These are phyloP conservation scores for Tuta absoluta DNA, from an alignment of 2,888 invertebrate species.

Conservation along the genomic window DNA sequence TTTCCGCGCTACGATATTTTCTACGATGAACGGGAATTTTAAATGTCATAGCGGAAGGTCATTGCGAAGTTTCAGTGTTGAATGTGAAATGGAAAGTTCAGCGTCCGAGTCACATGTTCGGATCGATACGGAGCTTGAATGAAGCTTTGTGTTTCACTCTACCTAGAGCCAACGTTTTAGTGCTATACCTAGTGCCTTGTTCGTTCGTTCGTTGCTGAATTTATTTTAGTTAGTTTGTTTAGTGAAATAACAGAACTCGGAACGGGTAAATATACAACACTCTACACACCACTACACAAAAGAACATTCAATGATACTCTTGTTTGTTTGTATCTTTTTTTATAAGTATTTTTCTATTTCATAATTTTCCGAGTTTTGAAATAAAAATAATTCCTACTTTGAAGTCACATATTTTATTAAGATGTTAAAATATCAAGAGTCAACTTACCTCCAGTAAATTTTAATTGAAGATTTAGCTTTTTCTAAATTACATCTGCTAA, in stretches of 20 bases:
- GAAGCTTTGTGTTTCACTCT: conserved; percentile 51
- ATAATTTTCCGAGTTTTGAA: too few species aligned
- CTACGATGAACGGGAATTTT: background rate
- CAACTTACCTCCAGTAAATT: too few species aligned
- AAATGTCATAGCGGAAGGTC: conserved; percentile 2
- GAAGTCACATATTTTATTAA: too few species aligned
- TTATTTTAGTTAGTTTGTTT: background rate
- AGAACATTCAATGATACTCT: background rate
- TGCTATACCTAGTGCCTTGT: conserved; percentile 11
- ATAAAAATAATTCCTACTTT: too few species aligned
- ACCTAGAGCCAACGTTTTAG: conserved; percentile 14
- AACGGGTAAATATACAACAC: conserved; percentile 25
- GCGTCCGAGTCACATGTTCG: conserved; percentile 57
- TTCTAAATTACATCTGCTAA: too few species aligned
- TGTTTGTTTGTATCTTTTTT: background rate
- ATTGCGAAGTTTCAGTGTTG: conserved; percentile 49
- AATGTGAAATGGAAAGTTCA: conserved; percentile 75
- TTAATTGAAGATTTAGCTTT: too few species aligned
- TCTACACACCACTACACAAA: background rate
- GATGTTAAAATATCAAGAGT: too few species aligned
- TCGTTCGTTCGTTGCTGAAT: background rate
- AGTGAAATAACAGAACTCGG: background rate
- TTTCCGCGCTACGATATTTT: background rate
- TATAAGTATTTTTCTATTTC: background rate
- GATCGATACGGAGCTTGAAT: conserved; percentile 71